Conservation (phyloP, 1,140 invertebrate species). For the Dinothrombium tinctorium region DNA sequence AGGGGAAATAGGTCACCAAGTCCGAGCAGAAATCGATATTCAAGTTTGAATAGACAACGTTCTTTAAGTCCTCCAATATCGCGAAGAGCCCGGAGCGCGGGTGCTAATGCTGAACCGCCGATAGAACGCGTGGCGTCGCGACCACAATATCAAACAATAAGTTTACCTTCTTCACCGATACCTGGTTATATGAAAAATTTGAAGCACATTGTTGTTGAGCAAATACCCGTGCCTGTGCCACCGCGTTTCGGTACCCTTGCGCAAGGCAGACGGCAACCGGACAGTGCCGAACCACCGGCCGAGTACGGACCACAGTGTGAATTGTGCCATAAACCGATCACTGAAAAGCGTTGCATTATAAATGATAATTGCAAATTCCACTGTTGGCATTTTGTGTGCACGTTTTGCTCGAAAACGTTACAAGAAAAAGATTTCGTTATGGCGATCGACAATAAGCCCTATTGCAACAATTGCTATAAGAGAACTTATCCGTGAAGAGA, state of each 20-base stretch:
- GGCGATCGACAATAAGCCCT: conserved; percentile 5
- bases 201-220: background rate
- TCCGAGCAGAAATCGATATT: background rate
- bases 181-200: background rate
- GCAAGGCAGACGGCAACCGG: background rate
- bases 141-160: background rate
- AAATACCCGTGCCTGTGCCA: conserved; percentile 1
- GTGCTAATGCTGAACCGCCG: background rate
- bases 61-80: background rate
- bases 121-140: background rate
- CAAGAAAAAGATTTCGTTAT: conserved; percentile 5
- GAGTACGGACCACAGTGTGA: conserved; percentile 5
- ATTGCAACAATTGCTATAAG: conserved; percentile 7
- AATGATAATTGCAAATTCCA: conserved; percentile 4
- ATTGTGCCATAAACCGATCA: conserved; percentile 8
- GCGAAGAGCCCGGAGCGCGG: background rate
- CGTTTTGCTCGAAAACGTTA: conserved; percentile 7
- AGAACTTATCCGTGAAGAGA: conserved; percentile 1
- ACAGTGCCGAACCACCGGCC: background rate
- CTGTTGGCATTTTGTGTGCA: conserved; percentile 8
- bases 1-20: background rate
- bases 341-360: conserved; percentile 4
- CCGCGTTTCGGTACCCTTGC: conserved; percentile 3
- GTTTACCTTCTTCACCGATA: background rate
- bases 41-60: background rate